Evolutionary conservation across 1,140 invertebrate species (phyloP).

Genomic region (Sminthurinus signatus): DNA sequence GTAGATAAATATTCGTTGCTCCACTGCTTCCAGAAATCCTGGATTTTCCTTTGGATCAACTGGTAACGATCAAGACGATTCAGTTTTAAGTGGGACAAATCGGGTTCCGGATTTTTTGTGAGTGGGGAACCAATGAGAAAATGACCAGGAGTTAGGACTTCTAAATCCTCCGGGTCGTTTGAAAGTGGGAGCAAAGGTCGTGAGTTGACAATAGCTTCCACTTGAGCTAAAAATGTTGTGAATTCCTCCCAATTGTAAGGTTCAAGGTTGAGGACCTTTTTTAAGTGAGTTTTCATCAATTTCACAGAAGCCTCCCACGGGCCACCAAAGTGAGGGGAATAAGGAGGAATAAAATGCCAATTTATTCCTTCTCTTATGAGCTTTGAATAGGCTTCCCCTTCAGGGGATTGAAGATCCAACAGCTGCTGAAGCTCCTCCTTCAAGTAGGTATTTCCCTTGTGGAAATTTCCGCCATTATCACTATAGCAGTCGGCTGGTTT

Average conservation of each 20-base stretch:
- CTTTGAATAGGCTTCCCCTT: neutral
- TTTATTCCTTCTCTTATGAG: slow-evolving; percentile 31
- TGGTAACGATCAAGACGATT: slow-evolving; percentile 39
- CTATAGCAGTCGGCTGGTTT: slow-evolving; percentile 25
- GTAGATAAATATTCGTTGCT: slow-evolving; percentile 43
- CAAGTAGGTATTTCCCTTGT: slow-evolving; percentile 16
- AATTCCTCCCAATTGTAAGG: slow-evolving; percentile 40
- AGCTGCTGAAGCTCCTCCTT: neutral
- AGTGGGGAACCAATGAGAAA: slow-evolving; percentile 26
- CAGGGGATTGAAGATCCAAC: neutral
- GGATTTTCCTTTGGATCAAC: slow-evolving; percentile 32
- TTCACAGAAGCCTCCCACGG: slow-evolving; percentile 42
- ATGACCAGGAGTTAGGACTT: slow-evolving; percentile 40
- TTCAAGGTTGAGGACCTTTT: slow-evolving; percentile 4
- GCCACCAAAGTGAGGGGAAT: slow-evolving; percentile 42
- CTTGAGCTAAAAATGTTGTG: slow-evolving; percentile 41
- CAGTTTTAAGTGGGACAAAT: neutral
- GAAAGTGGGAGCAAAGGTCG: slow-evolving; percentile 38
- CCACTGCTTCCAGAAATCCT: slow-evolving; percentile 43
- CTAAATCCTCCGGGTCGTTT: slow-evolving; percentile 42
- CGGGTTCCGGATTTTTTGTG: slow-evolving; percentile 17
- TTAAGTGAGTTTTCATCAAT: slow-evolving; percentile 37
- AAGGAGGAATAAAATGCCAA: slow-evolving; percentile 42
- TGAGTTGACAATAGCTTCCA: slow-evolving; percentile 44
- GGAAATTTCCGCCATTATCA: slow-evolving; percentile 41